Evolutionary conservation across 2,113 vertebrate genomes (phyloP).

Genomic region (Spea multiplicata): DNA sequence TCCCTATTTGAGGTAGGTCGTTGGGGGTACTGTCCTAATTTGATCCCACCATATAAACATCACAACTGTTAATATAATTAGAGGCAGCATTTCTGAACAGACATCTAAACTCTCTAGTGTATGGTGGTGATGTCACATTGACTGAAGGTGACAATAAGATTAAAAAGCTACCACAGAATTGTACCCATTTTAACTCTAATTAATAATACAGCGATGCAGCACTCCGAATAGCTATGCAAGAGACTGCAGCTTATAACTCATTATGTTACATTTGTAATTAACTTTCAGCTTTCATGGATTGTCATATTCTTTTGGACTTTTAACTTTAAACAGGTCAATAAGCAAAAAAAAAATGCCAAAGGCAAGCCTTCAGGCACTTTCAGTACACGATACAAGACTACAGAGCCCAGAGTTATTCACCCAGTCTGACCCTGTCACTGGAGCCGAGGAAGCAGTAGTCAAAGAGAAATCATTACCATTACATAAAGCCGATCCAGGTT

Average conservation of each 20-base stretch:
- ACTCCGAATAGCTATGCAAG: background rate
- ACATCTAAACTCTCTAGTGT: too few relatives aligned
- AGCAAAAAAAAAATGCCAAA: conserved; percentile 28
- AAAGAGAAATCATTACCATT: background rate
- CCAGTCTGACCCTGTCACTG: conserved; percentile 15
- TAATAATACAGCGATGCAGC: background rate
- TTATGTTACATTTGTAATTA: conserved; percentile 31
- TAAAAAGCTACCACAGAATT: background rate
- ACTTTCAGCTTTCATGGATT: conserved; percentile 9
- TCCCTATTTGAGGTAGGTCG: too few relatives aligned
- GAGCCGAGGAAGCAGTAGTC: conserved; percentile 13
- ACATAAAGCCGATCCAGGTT: background rate
- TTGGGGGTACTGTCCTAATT: too few relatives aligned
- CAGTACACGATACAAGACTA: conserved; percentile 7
- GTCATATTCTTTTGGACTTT: conserved; percentile 22
- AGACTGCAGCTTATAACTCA: conserved; percentile 17
- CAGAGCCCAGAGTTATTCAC: conserved; percentile 19
- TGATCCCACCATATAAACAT: too few relatives aligned
- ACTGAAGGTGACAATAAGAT: background rate
- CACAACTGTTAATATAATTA: too few relatives aligned
- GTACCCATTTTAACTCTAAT: background rate
- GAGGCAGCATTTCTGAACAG: too few relatives aligned
- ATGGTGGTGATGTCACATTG: background rate
- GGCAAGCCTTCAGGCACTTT: conserved; percentile 31
- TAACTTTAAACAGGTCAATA: conserved; percentile 28